A percentile compares a stretch with the other conserved stretches of the same genome.
Evolutionary conservation across 1,140 invertebrate genomes (phyloP).

Genomic region (Drosophila punjabiensis): DNA sequence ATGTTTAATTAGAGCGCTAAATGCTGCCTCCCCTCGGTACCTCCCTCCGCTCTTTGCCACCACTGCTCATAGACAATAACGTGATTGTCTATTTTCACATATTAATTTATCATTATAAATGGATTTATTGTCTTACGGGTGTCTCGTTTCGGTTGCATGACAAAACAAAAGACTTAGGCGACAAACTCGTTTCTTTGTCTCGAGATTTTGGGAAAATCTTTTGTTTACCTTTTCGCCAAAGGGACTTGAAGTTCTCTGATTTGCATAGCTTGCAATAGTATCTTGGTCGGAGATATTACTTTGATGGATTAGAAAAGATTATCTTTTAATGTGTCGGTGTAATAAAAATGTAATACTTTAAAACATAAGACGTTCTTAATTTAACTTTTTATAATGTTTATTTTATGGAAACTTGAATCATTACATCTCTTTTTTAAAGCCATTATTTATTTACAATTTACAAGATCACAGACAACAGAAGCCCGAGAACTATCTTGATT

Average conservation of each 20-base stretch:
- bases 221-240: constrained; percentile 32
- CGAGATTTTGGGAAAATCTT: constrained; percentile 56
- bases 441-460: background rate
- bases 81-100: constrained; percentile 61
- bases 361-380: no score
- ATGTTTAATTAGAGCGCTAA: constrained; percentile 76
- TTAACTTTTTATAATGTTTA: background rate
- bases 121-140: constrained; percentile 58
- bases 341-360: background rate
- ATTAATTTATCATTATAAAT: constrained; percentile 74
- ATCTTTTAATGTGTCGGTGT: background rate
- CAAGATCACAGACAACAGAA: background rate
- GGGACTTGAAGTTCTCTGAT: constrained; percentile 25
- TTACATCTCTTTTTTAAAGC: background rate
- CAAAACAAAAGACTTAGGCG: constrained; percentile 79
- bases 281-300: constrained; percentile 15
- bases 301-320: constrained; percentile 22
- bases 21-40: constrained; percentile 31
- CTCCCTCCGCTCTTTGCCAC: background rate
- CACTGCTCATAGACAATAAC: constrained; percentile 18
- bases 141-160: constrained; percentile 39
- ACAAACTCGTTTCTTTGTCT: constrained; percentile 71
- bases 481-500: background rate
- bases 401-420: no score
- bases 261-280: constrained; percentile 33